Evolutionary conservation across 2,113 vertebrate genomes (phyloP).

Genomic region (Pungitius pungitius): DNA sequence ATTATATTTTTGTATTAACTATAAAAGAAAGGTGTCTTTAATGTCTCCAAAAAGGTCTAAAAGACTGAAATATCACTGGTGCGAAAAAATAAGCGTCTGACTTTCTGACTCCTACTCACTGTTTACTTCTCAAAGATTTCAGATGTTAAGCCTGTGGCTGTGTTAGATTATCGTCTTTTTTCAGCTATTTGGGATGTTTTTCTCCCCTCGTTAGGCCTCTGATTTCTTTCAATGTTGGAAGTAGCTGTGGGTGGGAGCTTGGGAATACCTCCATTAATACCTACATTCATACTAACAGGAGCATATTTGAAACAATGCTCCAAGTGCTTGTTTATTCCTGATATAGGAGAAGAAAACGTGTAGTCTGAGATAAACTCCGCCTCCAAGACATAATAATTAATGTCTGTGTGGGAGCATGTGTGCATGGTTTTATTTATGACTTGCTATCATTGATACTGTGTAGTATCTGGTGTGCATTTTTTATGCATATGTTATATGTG

Average conservation of each 20-base stretch:
- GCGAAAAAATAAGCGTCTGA: constrained; percentile 21
- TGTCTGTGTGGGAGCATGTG: neutral
- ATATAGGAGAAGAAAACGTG: constrained; percentile 21
- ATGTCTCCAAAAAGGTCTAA: constrained; percentile 14
- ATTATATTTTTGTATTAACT: constrained; percentile 3
- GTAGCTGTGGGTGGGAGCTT: constrained; percentile 28
- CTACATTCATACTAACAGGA: constrained; percentile 21
- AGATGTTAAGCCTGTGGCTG: constrained; percentile 40
- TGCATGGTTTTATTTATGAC: neutral
- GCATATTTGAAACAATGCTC: constrained; percentile 1
- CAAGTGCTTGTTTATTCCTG: constrained; percentile 20
- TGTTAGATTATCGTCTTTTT: constrained; percentile 41
- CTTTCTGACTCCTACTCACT: constrained; percentile 39
- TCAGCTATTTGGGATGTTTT: constrained; percentile 34
- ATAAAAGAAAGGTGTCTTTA: constrained; percentile 18
- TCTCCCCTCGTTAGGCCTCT: constrained; percentile 50
- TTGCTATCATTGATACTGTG: neutral
- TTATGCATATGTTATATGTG: neutral
- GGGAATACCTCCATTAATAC: constrained; percentile 40
- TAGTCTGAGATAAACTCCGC: neutral
- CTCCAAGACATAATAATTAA: neutral
- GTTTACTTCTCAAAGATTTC: constrained; percentile 32
- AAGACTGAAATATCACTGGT: constrained; percentile 15
- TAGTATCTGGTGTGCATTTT: neutral
- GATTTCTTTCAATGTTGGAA: constrained; percentile 30